Evolutionary conservation across 2,113 vertebrate species (phyloP), one percentile per base, ranked within the genome.

Genomic region (Elaphurus davidianus): DNA sequence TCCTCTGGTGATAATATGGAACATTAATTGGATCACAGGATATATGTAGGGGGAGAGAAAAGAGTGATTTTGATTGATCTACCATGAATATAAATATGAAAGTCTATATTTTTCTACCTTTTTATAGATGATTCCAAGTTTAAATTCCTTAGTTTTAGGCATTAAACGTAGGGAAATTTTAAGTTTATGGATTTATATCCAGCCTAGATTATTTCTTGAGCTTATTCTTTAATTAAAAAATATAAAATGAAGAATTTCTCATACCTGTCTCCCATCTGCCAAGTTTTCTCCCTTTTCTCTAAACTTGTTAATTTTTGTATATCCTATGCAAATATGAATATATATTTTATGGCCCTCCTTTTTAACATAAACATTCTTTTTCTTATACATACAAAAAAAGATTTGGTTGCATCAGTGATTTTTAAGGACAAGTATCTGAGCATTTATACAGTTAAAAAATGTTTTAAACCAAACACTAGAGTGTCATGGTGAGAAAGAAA

Each of bases 121-220:
- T 87, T 67, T 15, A 57, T 91, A 30, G n/a, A 28, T 52, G 62
- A 47, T 93, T 93, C 62, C n/a, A 64, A 76, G 40, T 97, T 91
- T 81, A 96, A 98, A 94, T 85, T 5, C 23, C 10, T 93, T 92
- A 55, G 84, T 96, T 64, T 95, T 84, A 95, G 84, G 57, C 30
- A 81, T 36, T 81, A 57, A 87, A 64, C 57, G 0, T 76, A 85
- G 45, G 76, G 45, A 96, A 94, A 47, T 36, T 82, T 47, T 81
- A 87, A 88, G 14, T 94, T 96, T 82, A 84, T 94, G n/a, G 84
- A n/a, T 94, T 88, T 47, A 89, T 23, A 94, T 95, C 16, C 30
- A 81, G 13, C 88, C 13, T 90, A 94, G 36, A 21, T 91, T 87
- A 50, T 87, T 92, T 96, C 57, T 95, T 94, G 57, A 90, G 33